A percentile compares a stretch with the other conserved stretches of the same genome.
These are phyloP conservation scores for Eristalinus aeneus DNA, from an alignment of 2,888 invertebrate genomes.

Conservation along the genomic window DNA sequence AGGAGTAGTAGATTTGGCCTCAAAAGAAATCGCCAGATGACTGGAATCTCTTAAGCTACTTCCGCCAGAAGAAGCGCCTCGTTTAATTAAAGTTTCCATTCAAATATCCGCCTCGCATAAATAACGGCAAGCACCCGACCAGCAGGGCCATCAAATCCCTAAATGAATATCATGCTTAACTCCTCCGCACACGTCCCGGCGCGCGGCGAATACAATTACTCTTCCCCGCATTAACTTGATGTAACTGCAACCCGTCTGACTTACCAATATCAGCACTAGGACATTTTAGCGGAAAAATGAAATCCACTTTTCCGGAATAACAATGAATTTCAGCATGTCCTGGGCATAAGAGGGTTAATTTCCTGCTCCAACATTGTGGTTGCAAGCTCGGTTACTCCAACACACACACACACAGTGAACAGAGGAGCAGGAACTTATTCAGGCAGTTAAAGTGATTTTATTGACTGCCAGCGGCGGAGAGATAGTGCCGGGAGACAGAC, in stretches of 20 bases:
- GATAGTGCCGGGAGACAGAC: conserved; percentile 4
- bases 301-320: conserved; percentile 38
- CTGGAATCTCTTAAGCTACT: not conserved
- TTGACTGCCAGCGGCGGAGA: conserved; percentile 33
- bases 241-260: not conserved
- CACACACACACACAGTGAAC: not conserved
- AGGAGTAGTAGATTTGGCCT: not conserved
- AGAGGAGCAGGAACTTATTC: not conserved
- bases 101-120: not conserved
- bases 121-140: not conserved
- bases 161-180: not conserved
- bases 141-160: not conserved
- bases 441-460: conserved; percentile 38
- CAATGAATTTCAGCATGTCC: conserved; percentile 52
- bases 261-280: not conserved
- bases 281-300: conserved; percentile 55
- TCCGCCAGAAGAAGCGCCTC: not conserved
- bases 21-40: not conserved
- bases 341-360: conserved; percentile 66
- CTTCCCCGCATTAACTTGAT: not conserved
- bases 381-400: conserved; percentile 26
- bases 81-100: not conserved
- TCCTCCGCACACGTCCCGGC: not conserved
- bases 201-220: not conserved
- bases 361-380: conserved; percentile 65